These are phyloP conservation scores for Drosophila demipolita DNA, from an alignment of 2,888 invertebrate genomes.

Conservation along the genomic window DNA sequence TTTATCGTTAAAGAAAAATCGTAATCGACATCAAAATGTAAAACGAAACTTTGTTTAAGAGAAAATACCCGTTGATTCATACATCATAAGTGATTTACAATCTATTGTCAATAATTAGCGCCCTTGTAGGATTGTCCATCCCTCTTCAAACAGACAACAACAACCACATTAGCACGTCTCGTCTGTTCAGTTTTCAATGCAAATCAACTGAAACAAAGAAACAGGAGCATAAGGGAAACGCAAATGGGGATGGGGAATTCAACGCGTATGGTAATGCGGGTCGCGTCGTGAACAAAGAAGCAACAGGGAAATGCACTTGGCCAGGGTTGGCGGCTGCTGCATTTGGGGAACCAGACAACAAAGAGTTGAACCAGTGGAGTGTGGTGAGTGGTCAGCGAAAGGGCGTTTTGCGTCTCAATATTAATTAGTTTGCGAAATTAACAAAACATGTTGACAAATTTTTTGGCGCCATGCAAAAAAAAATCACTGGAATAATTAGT, in stretches of 20 bases:
- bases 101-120: slow-evolving; percentile 36
- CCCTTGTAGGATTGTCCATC: slow-evolving; percentile 18
- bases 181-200: slow-evolving; percentile 46
- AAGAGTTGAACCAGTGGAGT: slow-evolving; percentile 45
- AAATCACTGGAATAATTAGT: slow-evolving; percentile 14
- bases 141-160: slow-evolving; percentile 12
- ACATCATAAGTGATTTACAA: background rate
- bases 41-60: background rate
- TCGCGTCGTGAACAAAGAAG: slow-evolving; percentile 39
- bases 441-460: slow-evolving; percentile 13
- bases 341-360: slow-evolving; percentile 57
- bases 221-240: slow-evolving; percentile 27
- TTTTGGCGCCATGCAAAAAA: slow-evolving; percentile 25
- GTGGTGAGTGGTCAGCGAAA: background rate
- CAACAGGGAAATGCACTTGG: slow-evolving; percentile 66
- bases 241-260: background rate
- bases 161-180: slow-evolving; percentile 6
- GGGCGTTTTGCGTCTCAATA: slow-evolving; percentile 13
- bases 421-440: slow-evolving; percentile 30
- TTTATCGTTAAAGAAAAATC: no score
- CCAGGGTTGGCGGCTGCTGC: slow-evolving; percentile 16
- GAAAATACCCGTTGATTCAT: background rate
- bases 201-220: slow-evolving; percentile 51
- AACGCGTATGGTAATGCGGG: background rate
- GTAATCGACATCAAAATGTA: background rate